Evolutionary conservation across 2,113 vertebrate species (phyloP).

Genomic region (Eira barbara): DNA sequence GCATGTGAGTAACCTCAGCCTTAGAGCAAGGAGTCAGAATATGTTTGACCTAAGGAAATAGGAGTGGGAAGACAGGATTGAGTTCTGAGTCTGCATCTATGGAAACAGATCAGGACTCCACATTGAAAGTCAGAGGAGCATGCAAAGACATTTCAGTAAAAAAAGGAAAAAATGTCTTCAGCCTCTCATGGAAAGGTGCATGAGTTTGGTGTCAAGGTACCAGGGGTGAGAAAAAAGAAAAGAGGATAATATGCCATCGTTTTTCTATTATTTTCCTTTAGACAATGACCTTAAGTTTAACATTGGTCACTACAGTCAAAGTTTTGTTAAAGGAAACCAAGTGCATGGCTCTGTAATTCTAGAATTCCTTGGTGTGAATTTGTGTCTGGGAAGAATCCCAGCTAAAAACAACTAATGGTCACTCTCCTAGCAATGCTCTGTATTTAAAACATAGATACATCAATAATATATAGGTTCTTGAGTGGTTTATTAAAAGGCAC

Average conservation of each 20-base stretch:
- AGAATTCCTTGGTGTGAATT: not conserved
- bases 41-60: not conserved
- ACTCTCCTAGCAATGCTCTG: not conserved
- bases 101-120: not conserved
- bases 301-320: not conserved
- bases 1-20: not conserved
- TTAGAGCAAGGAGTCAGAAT: not conserved
- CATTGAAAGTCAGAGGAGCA: not conserved
- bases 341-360: not conserved
- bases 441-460: not conserved
- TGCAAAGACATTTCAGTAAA: not conserved
- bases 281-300: not conserved
- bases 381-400: not conserved
- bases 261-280: not conserved
- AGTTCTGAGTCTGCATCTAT: not conserved
- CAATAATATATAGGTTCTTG: not conserved
- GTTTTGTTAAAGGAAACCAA: not conserved
- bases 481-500: slow-evolving; percentile 31
- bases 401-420: not conserved
- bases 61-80: not conserved
- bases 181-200: not conserved
- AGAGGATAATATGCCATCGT: not conserved
- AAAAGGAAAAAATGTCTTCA: not conserved
- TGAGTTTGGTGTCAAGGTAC: not conserved
- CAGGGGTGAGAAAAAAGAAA: not conserved